A percentile compares a stretch with the other conserved stretches of the same genome.
Conservation (phyloP, 2,888 invertebrate species). For the Invenusta paracnida region DNA sequence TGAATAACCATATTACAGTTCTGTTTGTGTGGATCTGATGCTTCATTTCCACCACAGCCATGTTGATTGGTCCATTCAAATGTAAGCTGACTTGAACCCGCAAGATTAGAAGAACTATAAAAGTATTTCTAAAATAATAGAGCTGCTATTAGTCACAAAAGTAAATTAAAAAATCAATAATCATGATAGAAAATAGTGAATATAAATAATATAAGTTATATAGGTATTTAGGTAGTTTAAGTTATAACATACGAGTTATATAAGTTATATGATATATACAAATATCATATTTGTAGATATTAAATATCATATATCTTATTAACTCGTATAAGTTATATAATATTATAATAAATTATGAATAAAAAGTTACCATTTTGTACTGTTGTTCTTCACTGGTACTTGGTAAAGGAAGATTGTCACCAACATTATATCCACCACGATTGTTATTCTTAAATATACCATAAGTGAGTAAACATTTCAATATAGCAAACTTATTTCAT, state of each 20-base stretch:
- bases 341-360: too few species aligned
- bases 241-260: too few species aligned
- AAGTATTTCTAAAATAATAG: slow-evolving; percentile 55
- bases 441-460: slow-evolving; percentile 56
- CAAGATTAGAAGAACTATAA: slow-evolving; percentile 52
- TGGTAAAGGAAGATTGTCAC: slow-evolving; percentile 50
- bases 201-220: too few species aligned
- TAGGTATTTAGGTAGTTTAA: too few species aligned
- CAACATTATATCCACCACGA: slow-evolving; percentile 60
- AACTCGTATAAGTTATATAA: too few species aligned
- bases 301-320: neutral
- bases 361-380: slow-evolving; percentile 54
- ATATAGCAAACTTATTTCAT: too few species aligned
- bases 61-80: slow-evolving; percentile 61
- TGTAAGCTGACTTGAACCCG: slow-evolving; percentile 50
- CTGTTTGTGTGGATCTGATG: slow-evolving; percentile 56
- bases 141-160: neutral
- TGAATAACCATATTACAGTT: slow-evolving; percentile 58
- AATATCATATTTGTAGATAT: neutral
- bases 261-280: too few species aligned
- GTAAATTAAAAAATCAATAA: neutral
- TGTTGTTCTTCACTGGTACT: slow-evolving; percentile 52
- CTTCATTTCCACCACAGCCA: slow-evolving; percentile 59
- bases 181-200: too few species aligned
- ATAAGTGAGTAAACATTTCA: too few species aligned